A percentile compares a stretch with the other conserved stretches of the same genome.
Conservation (phyloP, 2,888 invertebrate genomes). For the Cybosia mesomella region DNA sequence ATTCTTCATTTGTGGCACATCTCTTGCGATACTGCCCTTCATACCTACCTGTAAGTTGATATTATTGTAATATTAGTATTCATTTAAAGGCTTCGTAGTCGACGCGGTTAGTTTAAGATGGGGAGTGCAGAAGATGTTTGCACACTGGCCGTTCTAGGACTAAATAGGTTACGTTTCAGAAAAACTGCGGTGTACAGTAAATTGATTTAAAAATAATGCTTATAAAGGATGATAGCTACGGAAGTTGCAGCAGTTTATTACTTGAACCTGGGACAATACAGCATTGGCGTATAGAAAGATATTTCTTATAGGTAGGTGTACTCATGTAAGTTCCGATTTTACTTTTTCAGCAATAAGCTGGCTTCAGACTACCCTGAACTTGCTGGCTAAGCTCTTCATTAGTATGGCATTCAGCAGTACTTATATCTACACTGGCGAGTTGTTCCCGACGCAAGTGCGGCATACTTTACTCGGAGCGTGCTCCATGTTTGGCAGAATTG, state of each 20-base stretch:
- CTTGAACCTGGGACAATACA: too few relatives aligned
- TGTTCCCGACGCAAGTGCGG: constrained; percentile 89
- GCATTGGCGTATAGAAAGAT: too few relatives aligned
- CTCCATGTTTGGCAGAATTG: constrained; percentile 89
- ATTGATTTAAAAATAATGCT: too few relatives aligned
- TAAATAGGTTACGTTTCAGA: too few relatives aligned
- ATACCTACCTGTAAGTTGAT: constrained; percentile 81
- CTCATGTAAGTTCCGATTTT: too few relatives aligned
- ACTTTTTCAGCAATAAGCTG: constrained; percentile 68
- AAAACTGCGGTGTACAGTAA: too few relatives aligned
- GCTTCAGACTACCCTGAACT: constrained; percentile 81
- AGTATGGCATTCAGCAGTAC: constrained; percentile 82
- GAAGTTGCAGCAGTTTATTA: too few relatives aligned
- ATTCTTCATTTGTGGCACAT: constrained; percentile 86
- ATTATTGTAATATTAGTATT: not conserved
- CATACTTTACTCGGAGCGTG: constrained; percentile 88
- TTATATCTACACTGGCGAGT: constrained; percentile 88
- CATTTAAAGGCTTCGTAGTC: not conserved
- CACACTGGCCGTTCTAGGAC: too few relatives aligned
- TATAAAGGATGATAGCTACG: too few relatives aligned
- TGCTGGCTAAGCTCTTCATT: constrained; percentile 82
- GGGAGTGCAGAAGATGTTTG: too few relatives aligned
- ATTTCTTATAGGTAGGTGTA: not conserved
- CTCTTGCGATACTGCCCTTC: constrained; percentile 87
- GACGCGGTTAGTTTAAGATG: too few relatives aligned